Percentiles rank a stretch among this genome's conserved stretches.
Evolutionary conservation across 2,113 vertebrate species (phyloP).

Genomic region (Centropristis striata): DNA sequence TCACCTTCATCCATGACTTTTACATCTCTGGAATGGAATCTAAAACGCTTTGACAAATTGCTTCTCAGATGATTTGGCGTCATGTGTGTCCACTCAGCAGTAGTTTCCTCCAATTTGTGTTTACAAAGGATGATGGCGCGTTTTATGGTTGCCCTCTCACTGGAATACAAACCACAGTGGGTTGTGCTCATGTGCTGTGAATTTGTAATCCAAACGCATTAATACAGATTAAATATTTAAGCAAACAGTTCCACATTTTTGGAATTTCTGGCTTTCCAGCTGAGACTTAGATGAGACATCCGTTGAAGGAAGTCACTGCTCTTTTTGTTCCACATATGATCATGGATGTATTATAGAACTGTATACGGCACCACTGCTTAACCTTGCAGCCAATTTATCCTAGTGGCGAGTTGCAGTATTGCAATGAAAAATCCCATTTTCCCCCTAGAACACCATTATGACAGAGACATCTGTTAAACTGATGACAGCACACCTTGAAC

Average conservation of each 20-base stretch:
- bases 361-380: too few relatives aligned
- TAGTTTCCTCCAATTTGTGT: background rate
- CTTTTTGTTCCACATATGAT: too few relatives aligned
- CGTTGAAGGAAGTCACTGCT: too few relatives aligned
- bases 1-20: background rate
- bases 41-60: background rate
- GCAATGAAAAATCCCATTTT: too few relatives aligned
- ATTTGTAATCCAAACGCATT: background rate
- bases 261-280: background rate
- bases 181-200: background rate
- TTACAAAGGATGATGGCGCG: background rate
- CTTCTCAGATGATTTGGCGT: background rate
- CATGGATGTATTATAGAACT: too few relatives aligned
- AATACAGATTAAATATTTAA: background rate
- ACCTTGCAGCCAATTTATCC: too few relatives aligned
- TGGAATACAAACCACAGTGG: background rate
- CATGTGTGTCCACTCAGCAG: background rate
- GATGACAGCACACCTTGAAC: too few relatives aligned
- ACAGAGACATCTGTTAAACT: too few relatives aligned
- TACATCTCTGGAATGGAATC: background rate
- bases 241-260: background rate
- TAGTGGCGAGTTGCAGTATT: too few relatives aligned
- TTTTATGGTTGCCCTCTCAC: background rate
- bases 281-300: background rate
- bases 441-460: too few relatives aligned